Percentiles rank a stretch among this genome's conserved stretches.
Evolutionary conservation across 2,113 vertebrate genomes (phyloP).

Genomic region (Apodemus speciosus): DNA sequence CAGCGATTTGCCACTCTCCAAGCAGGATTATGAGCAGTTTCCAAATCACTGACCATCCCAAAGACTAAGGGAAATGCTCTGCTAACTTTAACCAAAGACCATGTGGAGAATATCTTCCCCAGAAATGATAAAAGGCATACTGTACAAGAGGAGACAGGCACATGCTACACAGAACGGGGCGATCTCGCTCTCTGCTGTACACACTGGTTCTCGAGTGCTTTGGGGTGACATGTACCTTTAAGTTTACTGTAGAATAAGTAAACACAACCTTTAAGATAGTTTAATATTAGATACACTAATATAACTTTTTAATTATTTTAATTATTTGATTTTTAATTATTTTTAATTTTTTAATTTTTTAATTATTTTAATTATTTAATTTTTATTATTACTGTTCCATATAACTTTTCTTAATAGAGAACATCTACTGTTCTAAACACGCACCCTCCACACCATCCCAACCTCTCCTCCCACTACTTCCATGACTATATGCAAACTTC

Average conservation of each 20-base stretch:
- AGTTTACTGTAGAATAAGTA: constrained; percentile 26
- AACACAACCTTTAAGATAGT: constrained; percentile 49
- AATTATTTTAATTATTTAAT: too few species aligned
- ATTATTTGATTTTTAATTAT: too few species aligned
- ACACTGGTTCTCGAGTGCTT: neutral
- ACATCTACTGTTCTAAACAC: constrained; percentile 30
- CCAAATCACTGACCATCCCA: constrained; percentile 70
- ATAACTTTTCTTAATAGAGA: neutral
- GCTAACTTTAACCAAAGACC: constrained; percentile 65
- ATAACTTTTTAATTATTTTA: too few species aligned
- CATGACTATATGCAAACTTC: neutral
- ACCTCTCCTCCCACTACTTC: neutral
- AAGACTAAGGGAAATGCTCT: constrained; percentile 64
- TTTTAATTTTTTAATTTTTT: too few species aligned
- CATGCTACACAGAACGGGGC: neutral
- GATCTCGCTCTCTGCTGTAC: neutral
- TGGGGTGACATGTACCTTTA: constrained; percentile 20
- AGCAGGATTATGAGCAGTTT: constrained; percentile 64
- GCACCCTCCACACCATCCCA: neutral
- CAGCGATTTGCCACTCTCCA: constrained; percentile 58
- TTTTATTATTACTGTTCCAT: too few species aligned
- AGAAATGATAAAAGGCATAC: constrained; percentile 48
- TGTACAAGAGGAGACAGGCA: constrained; percentile 3
- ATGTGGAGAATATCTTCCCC: constrained; percentile 62
- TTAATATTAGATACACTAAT: constrained; percentile 51